These are phyloP conservation scores for Torymus auratus DNA, from an alignment of 2,888 invertebrate species.

Conservation along the genomic window DNA sequence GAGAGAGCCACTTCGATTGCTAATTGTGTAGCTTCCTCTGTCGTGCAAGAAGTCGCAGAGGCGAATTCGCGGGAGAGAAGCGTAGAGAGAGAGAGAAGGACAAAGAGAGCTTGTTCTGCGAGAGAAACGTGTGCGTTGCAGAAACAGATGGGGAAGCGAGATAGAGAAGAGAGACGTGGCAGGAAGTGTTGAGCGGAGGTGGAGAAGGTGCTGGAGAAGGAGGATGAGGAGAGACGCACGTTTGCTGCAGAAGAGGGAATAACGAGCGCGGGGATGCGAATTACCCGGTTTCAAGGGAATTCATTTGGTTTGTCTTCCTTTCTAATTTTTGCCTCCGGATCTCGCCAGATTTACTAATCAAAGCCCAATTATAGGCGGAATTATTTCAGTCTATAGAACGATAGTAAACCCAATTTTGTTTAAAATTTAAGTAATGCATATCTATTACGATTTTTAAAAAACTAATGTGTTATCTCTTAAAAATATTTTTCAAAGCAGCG, in stretches of 20 bases:
- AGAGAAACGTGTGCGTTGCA: constrained; percentile 50
- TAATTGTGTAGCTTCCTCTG: constrained; percentile 70
- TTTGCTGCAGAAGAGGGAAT: constrained; percentile 1
- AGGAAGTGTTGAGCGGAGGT: constrained; percentile 31
- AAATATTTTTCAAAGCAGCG: too few relatives aligned
- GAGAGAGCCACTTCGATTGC: constrained; percentile 71
- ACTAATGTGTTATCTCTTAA: too few relatives aligned
- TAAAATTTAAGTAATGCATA: too few relatives aligned
- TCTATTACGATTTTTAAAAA: too few relatives aligned
- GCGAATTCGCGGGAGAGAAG: constrained; percentile 27
- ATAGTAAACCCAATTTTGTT: too few relatives aligned
- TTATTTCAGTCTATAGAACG: too few relatives aligned
- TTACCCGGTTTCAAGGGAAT: too few relatives aligned
- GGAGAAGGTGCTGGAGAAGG: constrained; percentile 26
- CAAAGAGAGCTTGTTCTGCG: constrained; percentile 23
- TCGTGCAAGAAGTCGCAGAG: constrained; percentile 33
- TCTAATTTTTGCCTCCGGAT: too few relatives aligned
- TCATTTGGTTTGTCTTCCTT: too few relatives aligned
- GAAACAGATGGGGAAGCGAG: constrained; percentile 56
- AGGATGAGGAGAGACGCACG: constrained; percentile 15
- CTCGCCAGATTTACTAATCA: too few relatives aligned
- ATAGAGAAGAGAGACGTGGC: constrained; percentile 40
- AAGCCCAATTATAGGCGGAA: too few relatives aligned
- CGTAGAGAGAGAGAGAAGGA: constrained; percentile 30
- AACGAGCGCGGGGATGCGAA: constrained; percentile 13